These are phyloP conservation scores for Anas platyrhynchos DNA, from an alignment of 2,113 vertebrate genomes.

Conservation along the genomic window DNA sequence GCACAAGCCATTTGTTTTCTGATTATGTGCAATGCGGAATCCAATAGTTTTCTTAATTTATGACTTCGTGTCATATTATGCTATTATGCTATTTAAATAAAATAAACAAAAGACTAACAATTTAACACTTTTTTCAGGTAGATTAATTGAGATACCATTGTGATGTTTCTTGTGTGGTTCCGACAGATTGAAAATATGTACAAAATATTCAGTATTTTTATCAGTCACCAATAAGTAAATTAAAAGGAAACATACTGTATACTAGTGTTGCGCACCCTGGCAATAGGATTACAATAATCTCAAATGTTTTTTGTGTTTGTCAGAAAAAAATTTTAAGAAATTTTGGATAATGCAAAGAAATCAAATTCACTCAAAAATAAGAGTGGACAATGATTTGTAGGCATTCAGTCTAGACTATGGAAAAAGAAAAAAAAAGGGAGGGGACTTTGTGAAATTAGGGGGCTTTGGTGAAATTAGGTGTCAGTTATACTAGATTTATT, in stretches of 20 bases:
- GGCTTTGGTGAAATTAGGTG: background rate
- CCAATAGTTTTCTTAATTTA: background rate
- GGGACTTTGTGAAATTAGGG: background rate
- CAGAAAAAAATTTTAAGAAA: background rate
- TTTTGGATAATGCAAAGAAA: background rate
- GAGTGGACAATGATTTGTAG: rapidly evolving
- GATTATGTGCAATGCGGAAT: background rate
- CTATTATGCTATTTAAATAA: background rate
- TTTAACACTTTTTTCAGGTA: background rate
- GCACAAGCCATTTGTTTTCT: background rate
- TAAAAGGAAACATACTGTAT: background rate
- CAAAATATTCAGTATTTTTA: background rate
- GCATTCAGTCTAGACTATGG: background rate
- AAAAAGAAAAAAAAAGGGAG: rapidly evolving
- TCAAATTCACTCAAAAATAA: background rate
- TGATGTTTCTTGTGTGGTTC: background rate
- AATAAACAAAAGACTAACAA: background rate
- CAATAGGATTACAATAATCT: background rate
- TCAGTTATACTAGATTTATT: background rate
- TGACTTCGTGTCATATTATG: background rate
- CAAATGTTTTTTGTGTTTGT: background rate
- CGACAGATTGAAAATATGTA: background rate
- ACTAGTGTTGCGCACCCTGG: background rate
- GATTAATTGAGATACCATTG: background rate
- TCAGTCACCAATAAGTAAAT: background rate